Evolutionary conservation across 2,797 vertebrate species (phyloP).

Genomic region (Manis javanica): DNA sequence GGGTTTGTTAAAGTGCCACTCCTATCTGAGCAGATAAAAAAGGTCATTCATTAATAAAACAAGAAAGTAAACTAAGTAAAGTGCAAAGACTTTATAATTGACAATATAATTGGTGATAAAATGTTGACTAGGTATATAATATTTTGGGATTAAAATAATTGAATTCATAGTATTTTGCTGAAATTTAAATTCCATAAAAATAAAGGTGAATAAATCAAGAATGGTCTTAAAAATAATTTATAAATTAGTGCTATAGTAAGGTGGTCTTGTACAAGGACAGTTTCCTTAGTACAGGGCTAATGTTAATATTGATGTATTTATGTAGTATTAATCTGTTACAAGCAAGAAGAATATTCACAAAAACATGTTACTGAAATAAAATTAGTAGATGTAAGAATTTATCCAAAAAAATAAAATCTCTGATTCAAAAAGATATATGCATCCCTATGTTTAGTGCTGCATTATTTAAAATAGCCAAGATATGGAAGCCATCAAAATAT

Average conservation of each 20-base stretch:
- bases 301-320: constrained; percentile 8
- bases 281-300: neutral
- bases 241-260: neutral
- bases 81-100: constrained; percentile 45
- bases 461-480: no score
- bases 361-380: constrained; percentile 12
- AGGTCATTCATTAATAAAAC: constrained; percentile 50
- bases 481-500: no score
- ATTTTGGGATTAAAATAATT: constrained; percentile 28
- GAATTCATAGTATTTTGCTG: constrained; percentile 35
- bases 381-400: neutral
- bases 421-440: no score
- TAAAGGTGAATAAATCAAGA: constrained; percentile 52
- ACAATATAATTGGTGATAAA: constrained; percentile 63
- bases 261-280: neutral
- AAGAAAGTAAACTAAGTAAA: constrained; percentile 50
- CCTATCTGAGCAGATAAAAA: constrained; percentile 41
- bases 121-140: constrained; percentile 24
- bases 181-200: constrained; percentile 57
- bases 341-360: neutral
- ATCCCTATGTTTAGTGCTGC: neutral
- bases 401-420: no score
- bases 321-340: neutral
- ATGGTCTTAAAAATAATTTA: constrained; percentile 50
- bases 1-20: constrained; percentile 48